phyloP scores from a whole-genome alignment of 2,113 vertebrate species.

The human region GRCh38 chr17:31510001-31510500 shows the following conservation, averaged over 20 bases:
- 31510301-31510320: background rate
- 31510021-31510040: background rate
- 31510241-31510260: background rate
- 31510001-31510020: background rate
- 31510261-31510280: background rate
- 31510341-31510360: background rate
- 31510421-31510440: conserved; percentile 27
- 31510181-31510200: background rate
- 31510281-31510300: background rate
- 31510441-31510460: conserved; percentile 69
- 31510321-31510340: background rate
- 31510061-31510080: background rate
- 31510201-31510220: background rate
- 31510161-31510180: background rate
- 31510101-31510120: rapidly evolving
- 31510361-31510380: background rate
- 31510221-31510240: background rate
- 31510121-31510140: background rate
- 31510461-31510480: conserved; percentile 59
- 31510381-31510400: background rate
- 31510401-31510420: background rate
- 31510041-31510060: background rate
- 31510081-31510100: background rate
- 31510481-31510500: conserved; percentile 57
- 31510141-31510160: background rate